Evolutionary conservation across 2,888 invertebrate species (phyloP), one percentile per base, ranked within the genome.

Genomic region (Zonitis immaculata): DNA sequence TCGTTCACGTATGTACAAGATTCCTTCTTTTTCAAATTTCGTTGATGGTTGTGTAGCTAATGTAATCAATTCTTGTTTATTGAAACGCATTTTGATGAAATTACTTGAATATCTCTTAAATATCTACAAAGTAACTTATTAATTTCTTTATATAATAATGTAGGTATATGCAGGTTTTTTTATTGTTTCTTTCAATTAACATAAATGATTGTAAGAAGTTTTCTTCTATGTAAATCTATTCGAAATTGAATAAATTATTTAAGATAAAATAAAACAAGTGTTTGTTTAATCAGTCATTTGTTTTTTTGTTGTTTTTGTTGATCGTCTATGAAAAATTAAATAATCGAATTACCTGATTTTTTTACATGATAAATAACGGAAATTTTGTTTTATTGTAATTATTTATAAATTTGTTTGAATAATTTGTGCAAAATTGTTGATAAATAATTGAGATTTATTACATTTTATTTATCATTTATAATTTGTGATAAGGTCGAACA

Each of bases 21-120:
- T 83, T 52, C 95, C 95, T 79, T 95, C 95, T 70, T 91, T 91
- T 74, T 95, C 94, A 75, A 93, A 95, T 76, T 88, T 89, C 65
- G 89, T 88, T 8, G 89, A 86, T 42, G 89, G 88, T 77, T 94
- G 92, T 51, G 88, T 87, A 57, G 94, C 94, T 74, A 95, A 78
- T 51, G 88, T 86, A 62, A 86, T 81, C 68, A 96, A 78, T 77
- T 95, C 95, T 74, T 89, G 88, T 75, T 89, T 90, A 76, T 95
- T 95, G 77, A 89, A 94, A 76, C 94, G 84, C 95, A 95, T 95
- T 25, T n/a, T 30, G 12, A 11, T n/a, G 2, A 6, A 28, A 26
- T 25, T 27, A 27, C 26, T 3, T 35, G 4, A 18, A 18, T 27
- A 27, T 6, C 14, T 35, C 14, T 2, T n/a, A 28, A 28, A n/a